phyloP scores from a whole-genome alignment of 2,888 invertebrate genomes.

The Acleris literana region DNA sequence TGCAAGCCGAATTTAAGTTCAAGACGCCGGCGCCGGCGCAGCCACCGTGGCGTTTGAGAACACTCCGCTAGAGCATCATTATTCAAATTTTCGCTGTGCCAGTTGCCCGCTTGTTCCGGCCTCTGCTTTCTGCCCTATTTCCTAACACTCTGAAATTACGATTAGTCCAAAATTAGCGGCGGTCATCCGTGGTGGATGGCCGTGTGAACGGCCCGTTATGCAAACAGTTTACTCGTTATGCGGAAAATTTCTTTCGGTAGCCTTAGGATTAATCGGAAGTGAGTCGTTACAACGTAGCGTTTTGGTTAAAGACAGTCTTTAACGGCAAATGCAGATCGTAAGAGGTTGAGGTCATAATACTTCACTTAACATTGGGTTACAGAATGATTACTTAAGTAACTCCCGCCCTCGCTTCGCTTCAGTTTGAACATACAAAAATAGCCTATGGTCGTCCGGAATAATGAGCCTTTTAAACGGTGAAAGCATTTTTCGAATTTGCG shows the following conservation, averaged over 20 bases:
- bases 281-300: conserved; percentile 22
- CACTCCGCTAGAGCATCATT: conserved; percentile 80
- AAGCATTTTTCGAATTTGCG: no score
- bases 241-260: conserved; percentile 42
- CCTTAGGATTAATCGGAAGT: conserved; percentile 32
- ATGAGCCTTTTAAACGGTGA: no score
- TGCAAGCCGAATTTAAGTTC: conserved; percentile 49
- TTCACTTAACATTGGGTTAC: no score
- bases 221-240: conserved; percentile 67
- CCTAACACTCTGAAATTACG: conserved; percentile 76
- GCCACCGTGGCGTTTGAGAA: conserved; percentile 73
- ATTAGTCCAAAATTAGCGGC: conserved; percentile 77
- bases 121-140: conserved; percentile 79
- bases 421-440: no score
- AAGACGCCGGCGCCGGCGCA: conserved; percentile 57
- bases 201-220: conserved; percentile 79
- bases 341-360: not conserved
- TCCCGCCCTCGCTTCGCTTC: no score
- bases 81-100: conserved; percentile 82
- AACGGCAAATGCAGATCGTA: conserved; percentile 9
- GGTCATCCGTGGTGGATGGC: conserved; percentile 78
- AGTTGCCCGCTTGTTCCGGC: conserved; percentile 82
- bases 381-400: no score
- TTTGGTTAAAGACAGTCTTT: conserved; percentile 19
- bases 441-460: no score